Conservation (phyloP, 2,797 vertebrate species). For the Chaetophractus vellerosus region DNA sequence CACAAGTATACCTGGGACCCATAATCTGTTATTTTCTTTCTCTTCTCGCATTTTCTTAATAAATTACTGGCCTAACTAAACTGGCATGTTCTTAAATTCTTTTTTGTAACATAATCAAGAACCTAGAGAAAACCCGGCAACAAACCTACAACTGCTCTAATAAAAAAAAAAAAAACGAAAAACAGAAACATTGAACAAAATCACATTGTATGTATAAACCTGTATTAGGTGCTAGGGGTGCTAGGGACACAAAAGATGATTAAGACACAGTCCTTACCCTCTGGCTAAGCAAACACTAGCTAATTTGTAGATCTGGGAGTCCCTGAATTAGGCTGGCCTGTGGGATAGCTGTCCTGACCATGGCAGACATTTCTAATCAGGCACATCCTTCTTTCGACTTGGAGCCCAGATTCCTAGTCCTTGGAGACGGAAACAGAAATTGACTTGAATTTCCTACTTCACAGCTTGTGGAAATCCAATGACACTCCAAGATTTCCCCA, state of each 20-base stretch:
- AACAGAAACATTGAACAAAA: too few species aligned
- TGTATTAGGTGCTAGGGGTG: too few species aligned
- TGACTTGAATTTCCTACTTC: neutral
- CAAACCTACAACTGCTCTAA: too few species aligned
- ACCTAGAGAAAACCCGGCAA: too few species aligned
- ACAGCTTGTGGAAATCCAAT: neutral
- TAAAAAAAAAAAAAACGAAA: too few species aligned
- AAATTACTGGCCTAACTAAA: too few species aligned
- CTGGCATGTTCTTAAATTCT: too few species aligned
- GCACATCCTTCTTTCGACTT: neutral
- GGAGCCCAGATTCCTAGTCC: neutral
- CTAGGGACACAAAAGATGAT: neutral
- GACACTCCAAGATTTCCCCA: neutral
- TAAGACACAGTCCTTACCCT: neutral
- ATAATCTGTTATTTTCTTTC: too few species aligned
- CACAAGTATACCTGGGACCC: too few species aligned
- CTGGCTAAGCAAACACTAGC: neutral
- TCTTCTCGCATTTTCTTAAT: too few species aligned
- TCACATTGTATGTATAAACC: too few species aligned
- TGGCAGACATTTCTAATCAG: neutral
- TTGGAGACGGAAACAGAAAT: conserved; percentile 55
- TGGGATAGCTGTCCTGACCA: neutral
- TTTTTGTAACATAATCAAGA: too few species aligned
- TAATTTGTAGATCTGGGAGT: neutral
- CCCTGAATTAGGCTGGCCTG: neutral